These are phyloP conservation scores for Tachypleus tridentatus DNA, from an alignment of 1,140 invertebrate genomes.

Conservation along the genomic window DNA sequence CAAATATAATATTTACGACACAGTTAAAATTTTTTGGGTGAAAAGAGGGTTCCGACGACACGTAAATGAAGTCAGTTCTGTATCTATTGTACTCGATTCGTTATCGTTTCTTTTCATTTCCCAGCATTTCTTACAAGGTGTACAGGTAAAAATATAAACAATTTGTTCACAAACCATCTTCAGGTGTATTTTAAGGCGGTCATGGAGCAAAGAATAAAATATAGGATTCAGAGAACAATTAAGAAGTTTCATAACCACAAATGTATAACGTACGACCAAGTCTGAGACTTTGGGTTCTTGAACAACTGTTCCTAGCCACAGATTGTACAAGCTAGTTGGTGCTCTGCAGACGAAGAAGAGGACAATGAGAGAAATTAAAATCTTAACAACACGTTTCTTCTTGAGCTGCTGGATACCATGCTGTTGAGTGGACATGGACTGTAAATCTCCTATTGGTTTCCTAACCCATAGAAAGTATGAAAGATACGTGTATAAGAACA, in stretches of 20 bases:
- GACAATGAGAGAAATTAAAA: not conserved
- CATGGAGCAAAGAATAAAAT: not conserved
- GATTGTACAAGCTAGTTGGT: not conserved
- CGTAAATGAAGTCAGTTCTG: too few species aligned
- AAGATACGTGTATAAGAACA: not conserved
- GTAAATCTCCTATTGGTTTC: not conserved
- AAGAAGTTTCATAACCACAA: not conserved
- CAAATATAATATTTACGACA: too few species aligned
- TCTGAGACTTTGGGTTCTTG: not conserved
- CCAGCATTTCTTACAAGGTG: too few species aligned
- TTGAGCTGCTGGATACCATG: not conserved
- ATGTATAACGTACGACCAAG: not conserved
- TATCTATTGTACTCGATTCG: too few species aligned
- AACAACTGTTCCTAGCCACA: not conserved
- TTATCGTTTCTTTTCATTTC: too few species aligned
- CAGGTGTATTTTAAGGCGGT: not conserved
- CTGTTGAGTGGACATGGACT: not conserved
- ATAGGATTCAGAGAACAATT: not conserved
- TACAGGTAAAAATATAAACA: too few species aligned
- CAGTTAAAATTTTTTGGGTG: too few species aligned
- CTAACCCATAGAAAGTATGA: not conserved
- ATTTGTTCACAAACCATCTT: too few species aligned
- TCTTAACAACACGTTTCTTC: not conserved
- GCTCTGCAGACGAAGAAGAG: not conserved
- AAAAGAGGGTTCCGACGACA: too few species aligned